Evolutionary conservation across 1,140 invertebrate species (phyloP).

Genomic region (Dreissena rostriformis): DNA sequence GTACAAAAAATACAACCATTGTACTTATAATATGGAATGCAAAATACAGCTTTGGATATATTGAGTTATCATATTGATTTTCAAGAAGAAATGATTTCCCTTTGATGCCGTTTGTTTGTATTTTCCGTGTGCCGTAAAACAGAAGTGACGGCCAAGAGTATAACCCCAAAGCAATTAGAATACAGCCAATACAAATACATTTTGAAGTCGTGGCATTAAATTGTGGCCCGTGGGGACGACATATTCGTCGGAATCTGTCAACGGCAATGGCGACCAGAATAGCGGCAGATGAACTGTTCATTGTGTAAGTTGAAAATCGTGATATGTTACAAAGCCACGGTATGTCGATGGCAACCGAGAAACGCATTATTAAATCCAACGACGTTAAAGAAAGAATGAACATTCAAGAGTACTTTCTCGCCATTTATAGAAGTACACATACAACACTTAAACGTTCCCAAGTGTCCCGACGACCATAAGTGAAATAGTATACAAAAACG

Average conservation of each 20-base stretch:
- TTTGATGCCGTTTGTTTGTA: background rate
- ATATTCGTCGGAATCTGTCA: conserved; percentile 37
- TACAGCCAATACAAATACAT: conserved; percentile 25
- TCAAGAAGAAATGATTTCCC: conserved; percentile 29
- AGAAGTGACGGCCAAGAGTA: conserved; percentile 25
- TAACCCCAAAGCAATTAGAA: background rate
- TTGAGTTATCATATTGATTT: conserved; percentile 22
- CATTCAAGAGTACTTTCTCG: conserved; percentile 36
- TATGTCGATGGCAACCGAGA: conserved; percentile 8
- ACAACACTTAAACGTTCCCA: conserved; percentile 50
- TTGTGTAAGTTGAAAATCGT: conserved; percentile 30
- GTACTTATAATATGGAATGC: conserved; percentile 9
- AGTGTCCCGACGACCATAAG: conserved; percentile 34
- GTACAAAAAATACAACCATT: conserved; percentile 16
- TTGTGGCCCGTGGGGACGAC: conserved; percentile 27
- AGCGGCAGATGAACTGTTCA: conserved; percentile 22
- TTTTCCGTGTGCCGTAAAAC: conserved; percentile 30
- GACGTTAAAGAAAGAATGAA: conserved; percentile 44
- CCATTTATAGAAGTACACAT: conserved; percentile 54
- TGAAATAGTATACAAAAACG: conserved; percentile 33
- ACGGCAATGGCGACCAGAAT: conserved; percentile 31
- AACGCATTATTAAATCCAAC: conserved; percentile 43
- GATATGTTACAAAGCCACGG: conserved; percentile 27
- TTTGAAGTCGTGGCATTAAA: conserved; percentile 18
- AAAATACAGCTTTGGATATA: conserved; percentile 30